These are phyloP conservation scores for Equus quagga DNA, from an alignment of 2,113 vertebrate genomes.

Conservation along the genomic window DNA sequence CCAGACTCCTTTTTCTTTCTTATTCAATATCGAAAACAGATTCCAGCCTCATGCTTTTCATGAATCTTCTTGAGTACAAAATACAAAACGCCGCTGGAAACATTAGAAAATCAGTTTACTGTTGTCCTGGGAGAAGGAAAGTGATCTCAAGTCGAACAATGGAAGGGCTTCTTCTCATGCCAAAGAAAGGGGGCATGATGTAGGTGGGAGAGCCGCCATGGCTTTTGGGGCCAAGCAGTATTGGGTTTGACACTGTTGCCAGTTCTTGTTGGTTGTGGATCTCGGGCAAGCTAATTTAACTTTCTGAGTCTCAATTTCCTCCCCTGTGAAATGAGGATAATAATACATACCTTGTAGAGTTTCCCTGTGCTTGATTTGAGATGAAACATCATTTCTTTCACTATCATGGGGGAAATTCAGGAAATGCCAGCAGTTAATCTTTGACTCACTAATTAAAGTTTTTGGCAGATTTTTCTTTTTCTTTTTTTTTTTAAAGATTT, in stretches of 20 bases:
- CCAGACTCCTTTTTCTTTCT: not conserved
- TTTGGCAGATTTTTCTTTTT: not conserved
- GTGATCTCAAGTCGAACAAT: not conserved
- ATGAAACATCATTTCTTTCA: not conserved
- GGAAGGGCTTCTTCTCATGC: not conserved
- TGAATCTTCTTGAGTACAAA: slow-evolving; percentile 1
- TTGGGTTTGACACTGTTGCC: too few relatives aligned
- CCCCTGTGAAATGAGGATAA: not conserved
- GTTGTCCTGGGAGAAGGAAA: not conserved
- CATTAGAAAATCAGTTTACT: not conserved
- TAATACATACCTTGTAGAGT: not conserved
- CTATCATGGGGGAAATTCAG: not conserved
- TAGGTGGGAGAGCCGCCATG: rapidly evolving
- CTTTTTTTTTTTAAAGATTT: too few relatives aligned
- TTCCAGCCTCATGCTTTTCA: not conserved
- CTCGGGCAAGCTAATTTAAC: not conserved
- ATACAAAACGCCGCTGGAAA: not conserved
- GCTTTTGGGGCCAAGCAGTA: too few relatives aligned
- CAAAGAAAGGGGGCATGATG: not conserved
- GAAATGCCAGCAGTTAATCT: slow-evolving; percentile 60
- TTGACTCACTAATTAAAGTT: slow-evolving; percentile 32
- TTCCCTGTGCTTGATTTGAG: not conserved
- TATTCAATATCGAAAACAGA: not conserved
- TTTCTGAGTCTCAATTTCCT: not conserved
- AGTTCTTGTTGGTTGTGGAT: not conserved